Conservation (phyloP, 2,888 invertebrate genomes). For the Aradus depressus region DNA sequence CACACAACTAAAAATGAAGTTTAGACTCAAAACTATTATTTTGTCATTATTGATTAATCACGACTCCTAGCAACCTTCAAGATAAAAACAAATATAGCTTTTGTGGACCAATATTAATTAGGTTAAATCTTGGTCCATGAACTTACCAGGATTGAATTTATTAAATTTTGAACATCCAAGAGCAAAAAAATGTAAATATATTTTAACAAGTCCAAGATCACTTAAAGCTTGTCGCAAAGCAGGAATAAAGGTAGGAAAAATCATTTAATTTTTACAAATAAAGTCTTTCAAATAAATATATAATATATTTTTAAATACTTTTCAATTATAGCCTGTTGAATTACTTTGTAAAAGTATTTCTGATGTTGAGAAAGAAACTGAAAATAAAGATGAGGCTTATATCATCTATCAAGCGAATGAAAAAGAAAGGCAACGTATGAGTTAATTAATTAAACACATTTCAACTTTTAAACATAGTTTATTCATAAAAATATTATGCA, state of each 20-base stretch:
- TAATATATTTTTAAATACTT: constrained; percentile 2
- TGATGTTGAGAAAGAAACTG: constrained; percentile 35
- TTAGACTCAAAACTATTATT: no score
- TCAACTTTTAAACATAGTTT: neutral
- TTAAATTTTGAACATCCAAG: constrained; percentile 41
- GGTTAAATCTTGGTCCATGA: constrained; percentile 17
- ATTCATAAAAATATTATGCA: neutral
- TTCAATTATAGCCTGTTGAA: constrained; percentile 35
- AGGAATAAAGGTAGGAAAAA: constrained; percentile 39
- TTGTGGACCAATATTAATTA: no score
- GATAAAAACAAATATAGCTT: no score
- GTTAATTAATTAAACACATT: neutral
- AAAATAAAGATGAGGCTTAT: constrained; percentile 26
- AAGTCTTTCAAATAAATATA: neutral
- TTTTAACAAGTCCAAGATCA: constrained; percentile 44
- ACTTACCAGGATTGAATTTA: constrained; percentile 35
- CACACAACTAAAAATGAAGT: no score
- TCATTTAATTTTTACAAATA: neutral
- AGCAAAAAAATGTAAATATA: constrained; percentile 41
- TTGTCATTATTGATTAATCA: no score
- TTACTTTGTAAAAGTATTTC: constrained; percentile 35
- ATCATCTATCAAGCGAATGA: constrained; percentile 29
- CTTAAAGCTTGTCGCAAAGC: constrained; percentile 42
- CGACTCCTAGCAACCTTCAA: no score
- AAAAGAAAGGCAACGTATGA: constrained; percentile 30